A percentile compares a stretch with the other conserved stretches of the same genome.
These are phyloP conservation scores for Actias luna DNA, from an alignment of 2,888 invertebrate species.

Conservation along the genomic window DNA sequence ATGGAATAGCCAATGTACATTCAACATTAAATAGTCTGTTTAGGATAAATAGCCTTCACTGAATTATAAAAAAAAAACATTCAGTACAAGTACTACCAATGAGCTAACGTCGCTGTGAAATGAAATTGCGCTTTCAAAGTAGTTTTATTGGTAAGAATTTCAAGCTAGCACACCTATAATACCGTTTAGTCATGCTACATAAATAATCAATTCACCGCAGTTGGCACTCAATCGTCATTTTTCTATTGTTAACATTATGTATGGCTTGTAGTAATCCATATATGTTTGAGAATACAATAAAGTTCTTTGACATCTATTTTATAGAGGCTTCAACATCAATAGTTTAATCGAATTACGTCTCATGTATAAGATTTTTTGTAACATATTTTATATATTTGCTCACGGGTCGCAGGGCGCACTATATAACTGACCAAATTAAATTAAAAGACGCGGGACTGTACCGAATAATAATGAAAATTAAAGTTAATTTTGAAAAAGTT, in stretches of 20 bases:
- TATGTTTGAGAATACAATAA: neutral
- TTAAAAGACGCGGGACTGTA: too few relatives aligned
- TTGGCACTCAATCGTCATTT: neutral
- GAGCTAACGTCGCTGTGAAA: neutral
- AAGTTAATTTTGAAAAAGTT: too few relatives aligned
- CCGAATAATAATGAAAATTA: too few relatives aligned
- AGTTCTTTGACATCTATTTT: conserved; percentile 7
- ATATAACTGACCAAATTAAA: too few relatives aligned
- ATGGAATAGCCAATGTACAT: too few relatives aligned
- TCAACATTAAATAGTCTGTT: too few relatives aligned
- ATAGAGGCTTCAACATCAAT: neutral
- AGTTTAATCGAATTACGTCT: too few relatives aligned
- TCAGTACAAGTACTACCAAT: neutral
- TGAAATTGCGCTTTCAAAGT: neutral
- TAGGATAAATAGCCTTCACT: too few relatives aligned
- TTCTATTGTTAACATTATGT: conserved; percentile 6
- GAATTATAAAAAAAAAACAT: too few relatives aligned
- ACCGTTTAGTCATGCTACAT: conserved; percentile 6
- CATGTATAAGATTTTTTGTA: too few relatives aligned
- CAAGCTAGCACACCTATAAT: neutral
- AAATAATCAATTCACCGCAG: neutral
- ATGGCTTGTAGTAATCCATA: neutral
- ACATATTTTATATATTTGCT: too few relatives aligned
- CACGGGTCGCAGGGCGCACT: too few relatives aligned
- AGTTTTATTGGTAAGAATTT: neutral